Base-by-base conservation (phyloP, 2,797 vertebrate genomes). In the Falco novaeseelandiae region DNA sequence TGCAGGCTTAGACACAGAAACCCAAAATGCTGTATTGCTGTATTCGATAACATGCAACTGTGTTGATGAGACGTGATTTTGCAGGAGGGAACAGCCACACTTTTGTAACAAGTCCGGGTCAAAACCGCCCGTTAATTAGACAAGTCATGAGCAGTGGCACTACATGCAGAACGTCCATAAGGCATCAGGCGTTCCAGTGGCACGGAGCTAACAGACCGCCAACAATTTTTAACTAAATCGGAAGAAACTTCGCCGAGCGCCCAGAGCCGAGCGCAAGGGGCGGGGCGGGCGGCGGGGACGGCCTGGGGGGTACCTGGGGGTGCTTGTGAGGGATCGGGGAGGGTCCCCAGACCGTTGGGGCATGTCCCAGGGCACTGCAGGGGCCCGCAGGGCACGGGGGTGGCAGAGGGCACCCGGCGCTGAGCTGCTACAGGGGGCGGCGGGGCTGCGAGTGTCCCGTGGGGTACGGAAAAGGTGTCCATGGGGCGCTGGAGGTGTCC, bases 61-160 rank as follows among this genome's bases (percentile, higher is more conserved):
- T 58, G 96, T 98, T 98, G 96, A 96, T 98, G 97, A 98, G 98
- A 91, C 89, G 59, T 23, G 97, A 97, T 98, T 97, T 96, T 72
- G 42, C 96, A 95, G 97, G 95, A 97, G 95, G 97, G 97, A 97
- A 94, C 83, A 80, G 97, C 96, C 97, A 96, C 97, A 97, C 96
- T 98, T 96, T 92, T 69, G 44, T 79, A 97, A 96, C 96, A 88
- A 96, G 97, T 76, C 93, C 76, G 92, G 98, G 98, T 98, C 95
- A 97, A 97, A 98, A 97, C 83, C 51, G 86, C 94, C 74, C 54
- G 97, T 97, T 98, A 98, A 98, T 98, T 98, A 98, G 97, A 96
- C 95, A 90, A 98, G 97, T 97, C 96, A 48, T 73, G 97, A 98
- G 97, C 96, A 98, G 98, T 78, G 93, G 97, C 95, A 95, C 83